A percentile compares a stretch with the other conserved stretches of the same genome.
Conservation (phyloP, 2,888 invertebrate species). For the Luperina testacea region DNA sequence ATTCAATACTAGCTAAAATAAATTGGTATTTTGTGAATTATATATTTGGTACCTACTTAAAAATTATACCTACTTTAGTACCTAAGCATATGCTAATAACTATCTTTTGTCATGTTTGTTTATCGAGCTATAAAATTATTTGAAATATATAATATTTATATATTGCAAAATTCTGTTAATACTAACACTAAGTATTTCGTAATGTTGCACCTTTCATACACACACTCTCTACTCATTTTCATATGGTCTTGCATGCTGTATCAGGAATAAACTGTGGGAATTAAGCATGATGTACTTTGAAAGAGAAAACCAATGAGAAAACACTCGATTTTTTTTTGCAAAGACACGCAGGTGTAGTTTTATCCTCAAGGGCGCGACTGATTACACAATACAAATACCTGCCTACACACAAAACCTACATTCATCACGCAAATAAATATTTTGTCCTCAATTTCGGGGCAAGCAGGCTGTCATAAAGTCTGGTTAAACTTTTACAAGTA, state of each 20-base stretch:
- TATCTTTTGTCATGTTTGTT: not conserved
- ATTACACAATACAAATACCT: not conserved
- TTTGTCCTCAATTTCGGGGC: not conserved
- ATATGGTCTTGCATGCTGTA: not conserved
- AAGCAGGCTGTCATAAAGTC: not conserved
- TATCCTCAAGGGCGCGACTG: not conserved
- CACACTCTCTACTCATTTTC: not conserved
- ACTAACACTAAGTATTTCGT: not conserved
- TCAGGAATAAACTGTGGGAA: not conserved
- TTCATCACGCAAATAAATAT: not conserved
- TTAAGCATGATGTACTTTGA: not conserved
- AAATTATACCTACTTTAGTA: not conserved
- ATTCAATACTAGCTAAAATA: constrained; percentile 12
- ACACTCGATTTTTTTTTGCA: not conserved
- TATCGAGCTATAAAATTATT: not conserved
- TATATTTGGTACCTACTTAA: not conserved
- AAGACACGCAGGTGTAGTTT: not conserved
- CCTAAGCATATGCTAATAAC: not conserved
- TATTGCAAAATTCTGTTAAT: not conserved
- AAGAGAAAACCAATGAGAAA: too few relatives aligned
- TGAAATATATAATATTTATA: not conserved
- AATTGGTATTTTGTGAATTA: not conserved
- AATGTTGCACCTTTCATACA: not conserved
- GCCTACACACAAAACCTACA: not conserved
- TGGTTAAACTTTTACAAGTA: too few relatives aligned